A percentile compares a stretch with the other conserved stretches of the same genome.
phyloP scores from a whole-genome alignment of 2,888 invertebrate genomes.

The Miltochrista miniata region DNA sequence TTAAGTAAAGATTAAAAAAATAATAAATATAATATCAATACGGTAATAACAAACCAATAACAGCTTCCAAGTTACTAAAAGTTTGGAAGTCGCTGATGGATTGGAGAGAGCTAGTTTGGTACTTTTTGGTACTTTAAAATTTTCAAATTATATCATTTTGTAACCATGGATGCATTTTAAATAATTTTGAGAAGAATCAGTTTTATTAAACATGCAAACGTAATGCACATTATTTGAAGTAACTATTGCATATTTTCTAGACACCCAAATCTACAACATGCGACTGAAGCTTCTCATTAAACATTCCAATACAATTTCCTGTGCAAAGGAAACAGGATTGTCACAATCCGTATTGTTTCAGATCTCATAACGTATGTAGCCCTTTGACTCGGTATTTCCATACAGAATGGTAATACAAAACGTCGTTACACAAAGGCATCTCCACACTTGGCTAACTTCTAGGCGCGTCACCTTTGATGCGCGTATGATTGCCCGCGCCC shows the following conservation, averaged over 20 bases:
- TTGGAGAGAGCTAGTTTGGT: too few relatives aligned
- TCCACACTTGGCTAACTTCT: constrained; percentile 78
- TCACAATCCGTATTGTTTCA: constrained; percentile 79
- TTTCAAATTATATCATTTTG: too few relatives aligned
- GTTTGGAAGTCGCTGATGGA: too few relatives aligned
- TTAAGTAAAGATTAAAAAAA: background rate
- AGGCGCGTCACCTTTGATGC: constrained; percentile 79
- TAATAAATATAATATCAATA: background rate
- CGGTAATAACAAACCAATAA: too few relatives aligned
- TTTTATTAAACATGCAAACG: too few relatives aligned
- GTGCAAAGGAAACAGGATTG: constrained; percentile 78
- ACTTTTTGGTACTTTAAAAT: too few relatives aligned
- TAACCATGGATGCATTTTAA: too few relatives aligned
- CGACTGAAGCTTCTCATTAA: constrained; percentile 72
- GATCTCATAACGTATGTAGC: constrained; percentile 80
- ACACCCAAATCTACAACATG: constrained; percentile 50
- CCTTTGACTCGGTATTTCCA: constrained; percentile 76
- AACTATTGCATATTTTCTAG: constrained; percentile 16
- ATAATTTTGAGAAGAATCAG: too few relatives aligned
- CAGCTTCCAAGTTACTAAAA: too few relatives aligned
- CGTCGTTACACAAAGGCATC: constrained; percentile 65
- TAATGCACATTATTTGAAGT: too few relatives aligned
- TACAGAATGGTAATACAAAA: constrained; percentile 68
- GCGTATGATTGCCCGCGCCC: constrained; percentile 82
- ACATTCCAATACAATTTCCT: constrained; percentile 78